phyloP scores from a whole-genome alignment of 1,140 invertebrate genomes.

The Holcopasites calliopsidis region DNA sequence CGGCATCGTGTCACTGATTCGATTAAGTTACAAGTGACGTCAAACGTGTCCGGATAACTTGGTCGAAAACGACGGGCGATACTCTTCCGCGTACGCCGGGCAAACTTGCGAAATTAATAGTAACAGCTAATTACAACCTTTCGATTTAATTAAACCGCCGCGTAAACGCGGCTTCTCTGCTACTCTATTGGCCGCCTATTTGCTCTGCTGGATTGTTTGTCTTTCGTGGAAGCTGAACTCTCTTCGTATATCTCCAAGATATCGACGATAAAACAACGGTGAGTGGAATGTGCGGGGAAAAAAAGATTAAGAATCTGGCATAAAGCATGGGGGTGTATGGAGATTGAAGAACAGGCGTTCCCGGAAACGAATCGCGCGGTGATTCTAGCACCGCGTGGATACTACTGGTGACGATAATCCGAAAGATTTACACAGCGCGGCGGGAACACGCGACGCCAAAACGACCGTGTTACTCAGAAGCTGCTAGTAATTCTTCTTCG shows the following conservation, averaged over 20 bases:
- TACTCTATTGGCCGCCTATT: too few relatives aligned
- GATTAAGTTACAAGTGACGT: background rate
- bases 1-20: background rate
- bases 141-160: too few relatives aligned
- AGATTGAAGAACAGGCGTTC: background rate
- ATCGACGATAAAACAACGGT: too few relatives aligned
- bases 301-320: too few relatives aligned
- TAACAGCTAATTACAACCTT: background rate
- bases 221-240: too few relatives aligned
- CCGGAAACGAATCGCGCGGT: background rate
- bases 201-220: too few relatives aligned
- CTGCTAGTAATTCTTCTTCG: constrained; percentile 19
- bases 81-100: too few relatives aligned
- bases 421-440: constrained; percentile 15
- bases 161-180: too few relatives aligned
- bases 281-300: too few relatives aligned
- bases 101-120: background rate
- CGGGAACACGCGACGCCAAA: background rate
- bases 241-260: too few relatives aligned
- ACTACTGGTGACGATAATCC: background rate
- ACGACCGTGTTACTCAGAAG: constrained; percentile 18
- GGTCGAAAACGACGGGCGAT: too few relatives aligned
- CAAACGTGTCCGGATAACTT: background rate
- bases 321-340: too few relatives aligned
- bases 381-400: background rate